These are phyloP conservation scores for Anoncus sp. DNA, from an alignment of 2,888 invertebrate genomes.

Conservation along the genomic window DNA sequence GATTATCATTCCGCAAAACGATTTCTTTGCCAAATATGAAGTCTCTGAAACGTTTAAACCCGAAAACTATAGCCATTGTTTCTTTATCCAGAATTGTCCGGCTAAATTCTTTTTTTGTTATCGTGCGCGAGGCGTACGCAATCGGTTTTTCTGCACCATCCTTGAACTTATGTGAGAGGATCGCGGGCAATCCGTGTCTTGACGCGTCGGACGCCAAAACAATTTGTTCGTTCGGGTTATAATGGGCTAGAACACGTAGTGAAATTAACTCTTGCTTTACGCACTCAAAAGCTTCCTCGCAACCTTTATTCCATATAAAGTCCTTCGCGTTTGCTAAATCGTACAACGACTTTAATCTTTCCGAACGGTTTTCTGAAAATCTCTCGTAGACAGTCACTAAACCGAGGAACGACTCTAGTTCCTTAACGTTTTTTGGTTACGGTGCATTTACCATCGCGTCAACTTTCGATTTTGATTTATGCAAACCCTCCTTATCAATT, in stretches of 20 bases:
- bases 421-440: slow-evolving; percentile 60
- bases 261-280: slow-evolving; percentile 34
- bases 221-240: slow-evolving; percentile 47
- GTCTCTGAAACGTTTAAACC: slow-evolving; percentile 1
- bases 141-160: too few species aligned
- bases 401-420: slow-evolving; percentile 39
- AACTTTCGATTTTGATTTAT: slow-evolving; percentile 63
- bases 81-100: slow-evolving; percentile 9
- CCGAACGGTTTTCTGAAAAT: too few species aligned
- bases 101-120: neutral
- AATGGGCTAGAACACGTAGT: slow-evolving; percentile 55
- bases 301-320: slow-evolving; percentile 67
- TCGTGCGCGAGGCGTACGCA: too few species aligned
- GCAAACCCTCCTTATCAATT: slow-evolving; percentile 67
- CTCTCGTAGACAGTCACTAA: too few species aligned
- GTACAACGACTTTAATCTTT: slow-evolving; percentile 66
- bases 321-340: slow-evolving; percentile 63
- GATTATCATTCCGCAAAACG: too few species aligned
- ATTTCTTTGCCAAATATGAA: neutral
- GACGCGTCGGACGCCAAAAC: slow-evolving; percentile 63
- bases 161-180: too few species aligned
- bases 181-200: too few species aligned
- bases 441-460: slow-evolving; percentile 64
- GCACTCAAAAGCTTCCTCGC: too few species aligned
- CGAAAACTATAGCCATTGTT: slow-evolving; percentile 21